Conservation (phyloP, 2,797 vertebrate genomes). For the Pempheris klunzingeri region DNA sequence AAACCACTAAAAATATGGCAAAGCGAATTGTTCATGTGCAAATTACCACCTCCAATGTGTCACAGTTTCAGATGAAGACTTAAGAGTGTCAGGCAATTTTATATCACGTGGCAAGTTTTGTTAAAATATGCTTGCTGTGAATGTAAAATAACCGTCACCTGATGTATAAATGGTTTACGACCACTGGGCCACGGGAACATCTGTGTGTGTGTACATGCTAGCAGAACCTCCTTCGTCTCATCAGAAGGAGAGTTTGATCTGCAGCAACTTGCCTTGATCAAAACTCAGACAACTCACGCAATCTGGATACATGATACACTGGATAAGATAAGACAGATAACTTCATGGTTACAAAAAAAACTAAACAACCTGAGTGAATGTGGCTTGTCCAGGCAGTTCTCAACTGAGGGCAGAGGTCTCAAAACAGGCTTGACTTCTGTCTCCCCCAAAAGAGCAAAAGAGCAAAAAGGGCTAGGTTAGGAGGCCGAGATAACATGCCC, state of each 20-base stretch:
- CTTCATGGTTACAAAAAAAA: neutral
- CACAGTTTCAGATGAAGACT: constrained; percentile 37
- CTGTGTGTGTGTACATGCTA: constrained; percentile 47
- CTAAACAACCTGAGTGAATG: constrained; percentile 25
- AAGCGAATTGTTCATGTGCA: constrained; percentile 38
- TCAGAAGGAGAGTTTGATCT: constrained; percentile 58
- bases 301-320: constrained; percentile 40
- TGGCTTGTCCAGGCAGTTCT: constrained; percentile 43
- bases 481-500: constrained; percentile 78
- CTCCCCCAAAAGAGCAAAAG: constrained; percentile 64
- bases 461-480: constrained; percentile 73
- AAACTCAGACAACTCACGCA: constrained; percentile 46
- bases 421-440: constrained; percentile 73
- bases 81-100: constrained; percentile 27
- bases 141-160: constrained; percentile 45
- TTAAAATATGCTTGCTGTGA: constrained; percentile 27
- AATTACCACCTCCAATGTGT: constrained; percentile 37
- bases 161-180: constrained; percentile 30
- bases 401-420: constrained; percentile 63
- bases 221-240: constrained; percentile 53
- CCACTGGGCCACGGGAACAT: constrained; percentile 36
- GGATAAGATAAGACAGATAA: constrained; percentile 29
- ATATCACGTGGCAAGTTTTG: constrained; percentile 20
- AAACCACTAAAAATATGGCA: constrained; percentile 47
- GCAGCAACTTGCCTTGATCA: constrained; percentile 73